Evolutionary conservation across 2,113 vertebrate genomes (phyloP), one percentile per base, ranked within the genome.

Genomic region (Rousettus leschenaultii): DNA sequence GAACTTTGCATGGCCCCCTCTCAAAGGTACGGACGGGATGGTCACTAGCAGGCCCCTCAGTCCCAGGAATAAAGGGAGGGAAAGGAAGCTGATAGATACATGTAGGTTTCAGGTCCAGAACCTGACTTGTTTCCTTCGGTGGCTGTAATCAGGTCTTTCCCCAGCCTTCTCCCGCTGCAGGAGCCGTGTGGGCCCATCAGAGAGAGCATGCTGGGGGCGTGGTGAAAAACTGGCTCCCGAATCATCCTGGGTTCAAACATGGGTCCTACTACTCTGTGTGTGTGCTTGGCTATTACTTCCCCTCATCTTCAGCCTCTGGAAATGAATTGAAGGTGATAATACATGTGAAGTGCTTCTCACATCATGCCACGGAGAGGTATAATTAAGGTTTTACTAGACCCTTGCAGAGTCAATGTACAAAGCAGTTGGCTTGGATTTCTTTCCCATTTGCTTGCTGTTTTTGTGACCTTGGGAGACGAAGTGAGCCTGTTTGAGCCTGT

Each of bases 21-120:
- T 21, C 21, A 9, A 24, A 3, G 33, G 7, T 48, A 12, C 61
- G 22, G 43, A 12, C 61, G 22, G 43, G 30, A 15, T 0, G 0
- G 24, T 70, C 38, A 61, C 61, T 33, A 33, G 28, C 10, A 8
- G 35, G 16, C 3, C 53, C 12, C 15, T 22, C 6, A 10, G 9
- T 15, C 12, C 61, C 0, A 7, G n/a, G 57, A 22, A 70, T 55
- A 55, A 35, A 86, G 0, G 28, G 66, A 61, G 19, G 35, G 35
- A 22, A 38, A 43, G 57, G 55, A 16, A 65, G 53, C 13, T 24
- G 38, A 84, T 35, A 15, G 38, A 84, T 35, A 15, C 10, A 45
- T 5, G 30, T 12, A 24, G 53, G 3, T 43, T 85, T 79, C 5
- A 2, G 15, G 65, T 68, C 22, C 30, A 35, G 35, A 26, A 30